Base-by-base conservation (phyloP, 2,888 invertebrate species). In the Amiota mariae region DNA sequence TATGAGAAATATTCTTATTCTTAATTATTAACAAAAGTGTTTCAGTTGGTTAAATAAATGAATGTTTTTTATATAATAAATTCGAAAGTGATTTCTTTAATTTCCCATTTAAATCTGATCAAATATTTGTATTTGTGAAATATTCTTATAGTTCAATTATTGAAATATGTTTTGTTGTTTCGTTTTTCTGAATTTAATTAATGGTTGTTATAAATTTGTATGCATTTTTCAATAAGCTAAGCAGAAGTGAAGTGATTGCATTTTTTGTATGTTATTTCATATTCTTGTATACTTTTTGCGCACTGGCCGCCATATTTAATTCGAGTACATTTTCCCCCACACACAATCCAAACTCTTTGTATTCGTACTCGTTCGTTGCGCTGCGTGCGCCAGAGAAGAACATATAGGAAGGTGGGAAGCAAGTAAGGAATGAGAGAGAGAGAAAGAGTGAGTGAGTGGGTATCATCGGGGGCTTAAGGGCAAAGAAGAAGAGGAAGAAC, bases 241-340 rank as follows among this genome's bases (percentile, higher is more conserved):
- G 36, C 36, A 36, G 36, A 36, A 36, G 36, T 36, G 36, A 36
- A 36, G 36, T 36, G 36, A 36, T 24, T 24, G 24, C 24, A 24
- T 2, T 24, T 24, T 24, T 24, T 24, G 3, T n/a, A n/a, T 24
- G 3, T 24, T 24, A 24, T 24, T 24, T 24, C 1, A 24, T 24
- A 24, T 24, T 24, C 24, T 24, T 24, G 2, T 24, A 24, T 73
- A 71, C 78, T 79, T 78, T 81, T 78, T 70, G 77, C 75, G 74
- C 73, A 75, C 76, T 79, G 75, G 85, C 82, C 85, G 83, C 83
- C 83, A 84, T 84, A 79, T 84, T 83, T 85, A 78, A 85, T 85
- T 84, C 73, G n/a, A 18, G 73, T 80, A 77, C 72, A 75, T n/a
- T n/a, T n/a, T n/a, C n/a, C 12, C 12, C 18, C 20, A 68, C 13